A percentile compares a stretch with the other conserved stretches of the same genome.
Evolutionary conservation across 2,113 vertebrate genomes (phyloP).

Genomic region (Rhizomys pruinosus): DNA sequence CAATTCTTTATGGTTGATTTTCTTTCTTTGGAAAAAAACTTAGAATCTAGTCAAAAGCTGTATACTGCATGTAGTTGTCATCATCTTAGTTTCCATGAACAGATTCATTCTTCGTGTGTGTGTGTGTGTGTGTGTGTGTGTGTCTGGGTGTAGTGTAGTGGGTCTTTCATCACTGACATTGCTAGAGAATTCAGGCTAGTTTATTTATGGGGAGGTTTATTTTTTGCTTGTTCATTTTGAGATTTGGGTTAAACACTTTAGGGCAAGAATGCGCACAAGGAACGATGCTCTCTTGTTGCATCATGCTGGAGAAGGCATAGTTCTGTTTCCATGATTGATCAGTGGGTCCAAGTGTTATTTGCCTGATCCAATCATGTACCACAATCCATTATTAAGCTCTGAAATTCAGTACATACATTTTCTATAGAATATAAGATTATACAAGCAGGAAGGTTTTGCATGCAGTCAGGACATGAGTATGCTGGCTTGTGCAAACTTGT

Average conservation of each 20-base stretch:
- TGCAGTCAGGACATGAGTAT: not conserved
- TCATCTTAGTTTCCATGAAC: too few relatives aligned
- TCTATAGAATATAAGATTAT: not conserved
- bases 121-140: not conserved
- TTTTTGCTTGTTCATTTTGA: slow-evolving; percentile 24
- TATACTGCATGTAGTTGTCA: not conserved
- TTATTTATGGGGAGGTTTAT: not conserved
- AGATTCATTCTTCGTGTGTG: not conserved
- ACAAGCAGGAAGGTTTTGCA: not conserved
- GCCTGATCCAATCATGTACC: not conserved
- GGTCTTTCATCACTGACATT: not conserved
- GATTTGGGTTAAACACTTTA: not conserved
- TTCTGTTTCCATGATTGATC: not conserved
- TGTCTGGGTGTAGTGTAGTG: not conserved
- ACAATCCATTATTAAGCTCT: not conserved
- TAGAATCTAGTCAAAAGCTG: slow-evolving; percentile 7
- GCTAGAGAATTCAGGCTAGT: not conserved
- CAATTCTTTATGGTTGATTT: slow-evolving; percentile 25
- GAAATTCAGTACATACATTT: not conserved
- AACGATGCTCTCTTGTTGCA: not conserved
- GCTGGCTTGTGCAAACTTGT: not conserved
- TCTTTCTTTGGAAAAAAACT: not conserved
- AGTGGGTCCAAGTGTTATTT: not conserved
- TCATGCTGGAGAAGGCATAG: not conserved
- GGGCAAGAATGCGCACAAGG: not conserved